Conservation (phyloP, 2,797 vertebrate genomes). For the Pseudochaenichthys georgianus region DNA sequence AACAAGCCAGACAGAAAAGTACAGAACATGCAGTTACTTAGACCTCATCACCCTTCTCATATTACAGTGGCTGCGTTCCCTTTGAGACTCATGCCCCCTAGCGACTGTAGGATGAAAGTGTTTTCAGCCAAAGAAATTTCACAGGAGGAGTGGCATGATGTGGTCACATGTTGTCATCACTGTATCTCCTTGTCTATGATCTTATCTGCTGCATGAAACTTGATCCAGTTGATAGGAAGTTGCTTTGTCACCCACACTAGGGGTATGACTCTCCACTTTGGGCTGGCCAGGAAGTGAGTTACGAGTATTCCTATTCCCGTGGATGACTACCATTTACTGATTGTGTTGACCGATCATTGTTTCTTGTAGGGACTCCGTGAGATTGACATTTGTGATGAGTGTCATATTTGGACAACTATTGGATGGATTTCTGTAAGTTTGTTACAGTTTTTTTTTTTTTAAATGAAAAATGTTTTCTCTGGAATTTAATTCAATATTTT, state of each 20-base stretch:
- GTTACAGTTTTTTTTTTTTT: too few relatives aligned
- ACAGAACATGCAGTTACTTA: background rate
- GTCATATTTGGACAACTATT: too few relatives aligned
- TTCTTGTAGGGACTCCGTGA: too few relatives aligned
- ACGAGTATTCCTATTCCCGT: background rate
- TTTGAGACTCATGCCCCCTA: constrained; percentile 53
- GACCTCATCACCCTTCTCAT: background rate
- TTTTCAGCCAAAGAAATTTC: constrained; percentile 8
- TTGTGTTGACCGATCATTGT: background rate
- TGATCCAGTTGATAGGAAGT: background rate
- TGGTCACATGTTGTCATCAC: background rate
- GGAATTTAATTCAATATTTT: too few relatives aligned
- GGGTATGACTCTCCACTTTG: background rate
- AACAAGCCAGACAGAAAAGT: constrained; percentile 1
- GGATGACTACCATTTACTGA: background rate
- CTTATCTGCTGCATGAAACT: background rate
- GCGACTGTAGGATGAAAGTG: constrained; percentile 32
- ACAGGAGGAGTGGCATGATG: constrained; percentile 15
- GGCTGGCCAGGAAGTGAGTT: background rate
- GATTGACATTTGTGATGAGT: too few relatives aligned
- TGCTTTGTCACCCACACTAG: background rate
- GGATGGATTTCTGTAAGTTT: too few relatives aligned
- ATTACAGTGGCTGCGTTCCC: background rate
- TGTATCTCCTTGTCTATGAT: background rate
- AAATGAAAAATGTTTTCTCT: too few relatives aligned